phyloP scores from a whole-genome alignment of 1,140 invertebrate genomes.

The Monochamus saltuarius region DNA sequence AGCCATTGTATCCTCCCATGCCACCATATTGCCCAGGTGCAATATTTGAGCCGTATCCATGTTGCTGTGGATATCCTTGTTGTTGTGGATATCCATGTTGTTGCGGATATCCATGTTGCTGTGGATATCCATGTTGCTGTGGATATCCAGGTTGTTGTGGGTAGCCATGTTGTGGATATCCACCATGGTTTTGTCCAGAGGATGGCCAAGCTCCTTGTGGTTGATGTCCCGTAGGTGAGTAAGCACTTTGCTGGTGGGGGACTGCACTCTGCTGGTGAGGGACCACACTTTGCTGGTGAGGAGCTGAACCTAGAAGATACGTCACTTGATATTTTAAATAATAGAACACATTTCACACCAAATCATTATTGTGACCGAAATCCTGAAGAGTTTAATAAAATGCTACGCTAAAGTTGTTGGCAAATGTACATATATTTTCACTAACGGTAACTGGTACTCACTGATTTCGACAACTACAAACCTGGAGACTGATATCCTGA shows the following conservation, averaged over 20 bases:
- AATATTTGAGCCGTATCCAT: neutral
- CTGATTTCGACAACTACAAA: neutral
- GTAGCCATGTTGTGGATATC: neutral
- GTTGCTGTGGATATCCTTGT: neutral
- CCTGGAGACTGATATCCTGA: conserved; percentile 23
- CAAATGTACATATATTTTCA: too few species aligned
- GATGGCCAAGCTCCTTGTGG: conserved; percentile 9
- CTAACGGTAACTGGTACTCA: too few species aligned
- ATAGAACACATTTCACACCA: too few species aligned
- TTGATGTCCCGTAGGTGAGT: conserved; percentile 3
- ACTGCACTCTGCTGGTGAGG: too few species aligned
- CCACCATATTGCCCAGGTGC: conserved; percentile 9
- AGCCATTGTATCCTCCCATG: conserved; percentile 13
- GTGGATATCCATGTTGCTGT: conserved; percentile 2
- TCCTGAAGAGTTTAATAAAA: too few species aligned
- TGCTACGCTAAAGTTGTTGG: too few species aligned
- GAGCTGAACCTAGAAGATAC: too few species aligned
- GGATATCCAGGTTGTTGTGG: conserved; percentile 6
- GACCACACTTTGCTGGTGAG: too few species aligned
- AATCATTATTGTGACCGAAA: too few species aligned
- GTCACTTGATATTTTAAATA: too few species aligned
- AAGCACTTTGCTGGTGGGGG: neutral
- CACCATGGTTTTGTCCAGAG: neutral
- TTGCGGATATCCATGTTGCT: conserved; percentile 1
- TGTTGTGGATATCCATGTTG: neutral